Evolutionary conservation across 2,888 invertebrate genomes (phyloP), one percentile per base, ranked within the genome.

Genomic region (Chrysotoxum bicinctum): DNA sequence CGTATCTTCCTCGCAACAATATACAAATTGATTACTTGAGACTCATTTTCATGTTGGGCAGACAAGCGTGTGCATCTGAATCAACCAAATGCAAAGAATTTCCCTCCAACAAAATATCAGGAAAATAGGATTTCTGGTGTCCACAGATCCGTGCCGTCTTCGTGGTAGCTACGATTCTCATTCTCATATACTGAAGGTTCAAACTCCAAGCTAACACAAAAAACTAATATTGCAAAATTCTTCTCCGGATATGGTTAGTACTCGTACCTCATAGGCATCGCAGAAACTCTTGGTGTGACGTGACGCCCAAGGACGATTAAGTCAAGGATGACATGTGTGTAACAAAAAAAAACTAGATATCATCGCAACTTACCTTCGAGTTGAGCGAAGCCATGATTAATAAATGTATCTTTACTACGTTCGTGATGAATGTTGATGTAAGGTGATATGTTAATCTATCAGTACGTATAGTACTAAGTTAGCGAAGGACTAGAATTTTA

Each of bases 1-100:
- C 21, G 6, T 14, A 32, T 68, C 32, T 32, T 30, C 21, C 35
- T 50, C 14, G 37, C 37, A 40, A 40, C 14, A 1, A 48, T 12
- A 37, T 5, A 66, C 21, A 58, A 81, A 81, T 81, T 81, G 70
- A 81, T 81, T 81, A 43, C 66, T 50, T 72, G 21, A 70, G 50
- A 81, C 72, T 72, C 52, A 81, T 72, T 76, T 81, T 81, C 70
- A 62, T 70, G 76, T 58, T 43, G 23, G 7, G 64, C 74, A 26
- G 12, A 26, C 23, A 32, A 52, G 23, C 52, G 35, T 45, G 48
- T 64, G 37, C 68, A 74, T 32, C 50, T 58, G 16, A 58, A n/a
- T 3, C 14, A 58, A n/a, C 3, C 14, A 72, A 74, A 64, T 16
- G 23, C 8, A 7, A 16, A 16, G 40, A 35, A 9, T 16, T 37